Base-by-base conservation (phyloP, 2,113 vertebrate species). In the Cottus gobio region DNA sequence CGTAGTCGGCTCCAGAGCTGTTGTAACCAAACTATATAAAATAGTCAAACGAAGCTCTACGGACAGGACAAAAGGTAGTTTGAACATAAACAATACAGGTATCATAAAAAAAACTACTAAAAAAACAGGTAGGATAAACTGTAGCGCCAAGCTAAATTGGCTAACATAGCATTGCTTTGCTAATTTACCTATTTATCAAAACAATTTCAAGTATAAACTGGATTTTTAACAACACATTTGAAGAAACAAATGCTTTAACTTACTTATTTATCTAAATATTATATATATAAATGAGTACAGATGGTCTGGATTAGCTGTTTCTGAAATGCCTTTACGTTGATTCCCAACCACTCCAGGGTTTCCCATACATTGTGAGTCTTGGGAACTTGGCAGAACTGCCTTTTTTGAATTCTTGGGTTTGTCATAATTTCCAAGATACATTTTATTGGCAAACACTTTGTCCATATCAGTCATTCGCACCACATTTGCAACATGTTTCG, bases 361-460 rank as follows among this genome's bases (percentile, higher is more conserved):
- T 65, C 50, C 36, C 8, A 24, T 22, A 42, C 24, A 66, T 12
- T 18, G 22, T 1, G 4, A 50, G 5, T 36, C 20, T 16, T 18
- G 52, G 13, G 8, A 70, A 46, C 54, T 77, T n/a, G 20, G 37
- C 22, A 48, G 9, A 36, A 37, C 6, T 31, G 16, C 18, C 28
- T 16, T 12, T n/a, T 54, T 30, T 5, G 0, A 62, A 13, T 36
- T 4, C 3, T 9, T 18, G 12, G 20, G 34, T 7, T 60, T 66
- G 12, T 10, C 64, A 37, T 62, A 3, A 34, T 64, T 44, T 20
- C 34, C 13, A 4, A 37, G 20, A 54, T 52, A 7, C 9, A 36
- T 62, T 64, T 62, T 15, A 36, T 75, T 75, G 61, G 20, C 10
- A 69, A 68, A 68, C 3, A n/a, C 26, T 34, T 22, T 13, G 7